Evolutionary conservation across 35 echinoderm and acorn worm species (phyloP), one percentile per base, ranked within the genome.

Genomic region (Apostichopus japonicus): DNA sequence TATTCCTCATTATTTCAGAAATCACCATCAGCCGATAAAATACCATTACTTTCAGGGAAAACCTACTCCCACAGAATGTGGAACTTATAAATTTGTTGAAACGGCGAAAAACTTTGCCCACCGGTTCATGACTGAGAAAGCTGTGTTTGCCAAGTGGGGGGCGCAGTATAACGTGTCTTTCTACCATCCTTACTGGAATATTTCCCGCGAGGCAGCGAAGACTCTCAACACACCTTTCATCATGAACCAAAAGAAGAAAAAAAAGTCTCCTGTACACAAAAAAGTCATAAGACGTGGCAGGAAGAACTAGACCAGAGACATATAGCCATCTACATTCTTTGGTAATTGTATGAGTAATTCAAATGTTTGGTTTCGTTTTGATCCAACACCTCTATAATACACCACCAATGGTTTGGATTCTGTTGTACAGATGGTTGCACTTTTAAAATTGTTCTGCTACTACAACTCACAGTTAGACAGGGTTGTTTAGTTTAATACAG

Each of bases 111-210:
- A 90, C 17, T 65, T 55, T 24, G 89, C 81, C 0, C 96, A 98
- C 86, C 94, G 96, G 16, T 98, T 95, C 78, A 94, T 95, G 70
- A 98, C 96, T 15, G 96, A 98, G 73, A 98, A 98, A 62, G 83
- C 59, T 4, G 86, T 98, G 8, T 98, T 95, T 80, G 94, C 94
- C 19, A 73, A 91, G 4, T 95, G 94, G 94, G 80, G 93, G 10
- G 63, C 55, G 7, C 23, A 55, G 27, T 91, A 91, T 65, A 78
- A 78, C 11, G 93, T 98, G 6, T 92, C 90, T n/a, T 98, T 98
- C 79, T 92, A 89, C 77, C 65, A 92, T 51, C 96, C 96, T 4
- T 19, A 84, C 1, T 98, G 96, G 96, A 80, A 91, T 53, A 23
- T 91, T 15, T 16, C 51, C 4, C 19, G 16, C 15, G 90, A 77